Evolutionary conservation across 2,113 vertebrate species (phyloP).

Genomic region (Herpetotheres cachinnans): DNA sequence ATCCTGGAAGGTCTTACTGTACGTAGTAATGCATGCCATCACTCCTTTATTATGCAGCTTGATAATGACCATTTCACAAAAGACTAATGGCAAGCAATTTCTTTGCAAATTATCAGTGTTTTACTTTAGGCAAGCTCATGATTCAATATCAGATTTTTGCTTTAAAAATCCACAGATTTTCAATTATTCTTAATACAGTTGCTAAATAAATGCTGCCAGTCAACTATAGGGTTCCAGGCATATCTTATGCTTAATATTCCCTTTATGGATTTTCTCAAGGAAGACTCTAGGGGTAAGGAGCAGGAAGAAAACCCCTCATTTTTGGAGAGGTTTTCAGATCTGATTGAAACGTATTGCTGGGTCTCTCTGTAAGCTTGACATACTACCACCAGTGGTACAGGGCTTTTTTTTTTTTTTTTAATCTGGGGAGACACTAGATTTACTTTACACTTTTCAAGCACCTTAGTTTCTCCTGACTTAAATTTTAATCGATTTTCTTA

Average conservation of each 20-base stretch:
- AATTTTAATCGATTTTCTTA: neutral
- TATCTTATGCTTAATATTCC: neutral
- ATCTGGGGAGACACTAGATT: neutral
- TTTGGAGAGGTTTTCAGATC: neutral
- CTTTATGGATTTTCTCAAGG: neutral
- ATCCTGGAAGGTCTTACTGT: neutral
- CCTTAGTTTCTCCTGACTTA: neutral
- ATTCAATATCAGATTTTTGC: neutral
- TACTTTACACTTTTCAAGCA: neutral
- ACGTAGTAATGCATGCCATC: neutral
- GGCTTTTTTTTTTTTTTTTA: neutral
- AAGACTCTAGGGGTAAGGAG: neutral
- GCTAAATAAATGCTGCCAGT: neutral
- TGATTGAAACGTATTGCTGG: neutral
- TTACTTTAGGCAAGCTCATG: neutral
- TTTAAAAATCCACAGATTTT: neutral
- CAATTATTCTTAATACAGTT: neutral
- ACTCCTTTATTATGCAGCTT: neutral
- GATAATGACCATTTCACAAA: neutral
- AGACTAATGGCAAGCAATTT: neutral
- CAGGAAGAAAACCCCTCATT: neutral
- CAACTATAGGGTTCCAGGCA: neutral
- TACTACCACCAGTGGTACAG: neutral
- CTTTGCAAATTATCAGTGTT: neutral
- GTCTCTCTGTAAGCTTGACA: neutral